phyloP scores from a whole-genome alignment of 2,797 vertebrate genomes.

The Onychomys leucogaster region DNA sequence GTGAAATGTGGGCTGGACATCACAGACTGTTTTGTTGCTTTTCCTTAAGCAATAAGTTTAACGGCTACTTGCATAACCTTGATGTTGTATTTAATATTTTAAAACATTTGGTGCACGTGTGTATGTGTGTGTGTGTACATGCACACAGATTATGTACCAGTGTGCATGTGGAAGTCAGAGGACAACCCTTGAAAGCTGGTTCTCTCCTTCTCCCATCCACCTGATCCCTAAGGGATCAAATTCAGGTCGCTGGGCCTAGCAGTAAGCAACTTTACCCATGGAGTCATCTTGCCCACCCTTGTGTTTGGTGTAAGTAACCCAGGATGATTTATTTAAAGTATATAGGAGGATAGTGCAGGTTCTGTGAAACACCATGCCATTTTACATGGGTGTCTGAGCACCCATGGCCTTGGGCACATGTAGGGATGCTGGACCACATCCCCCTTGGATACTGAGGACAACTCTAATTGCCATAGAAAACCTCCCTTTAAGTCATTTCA shows the following conservation, averaged over 20 bases:
- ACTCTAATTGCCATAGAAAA: not conserved
- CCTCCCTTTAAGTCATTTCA: not conserved
- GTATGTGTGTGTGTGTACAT: too few relatives aligned
- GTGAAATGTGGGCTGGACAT: not conserved
- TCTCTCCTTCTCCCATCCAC: not conserved
- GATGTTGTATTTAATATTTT: not conserved
- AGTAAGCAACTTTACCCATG: not conserved
- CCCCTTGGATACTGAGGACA: not conserved
- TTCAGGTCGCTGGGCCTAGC: not conserved
- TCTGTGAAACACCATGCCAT: not conserved
- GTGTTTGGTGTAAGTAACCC: not conserved
- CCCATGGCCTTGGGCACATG: not conserved
- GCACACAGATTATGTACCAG: not conserved
- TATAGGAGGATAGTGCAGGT: not conserved
- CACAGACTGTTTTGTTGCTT: not conserved
- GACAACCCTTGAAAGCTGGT: not conserved
- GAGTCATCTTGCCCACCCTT: not conserved
- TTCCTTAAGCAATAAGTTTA: not conserved
- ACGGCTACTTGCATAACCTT: not conserved
- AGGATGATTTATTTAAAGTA: conserved; percentile 2
- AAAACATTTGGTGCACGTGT: not conserved
- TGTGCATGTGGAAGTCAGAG: not conserved
- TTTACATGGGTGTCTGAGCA: not conserved
- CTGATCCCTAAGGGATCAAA: not conserved
- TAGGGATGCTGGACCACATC: not conserved